Conservation (phyloP, 2,113 vertebrate genomes). For the Urocynchramus pylzowi region DNA sequence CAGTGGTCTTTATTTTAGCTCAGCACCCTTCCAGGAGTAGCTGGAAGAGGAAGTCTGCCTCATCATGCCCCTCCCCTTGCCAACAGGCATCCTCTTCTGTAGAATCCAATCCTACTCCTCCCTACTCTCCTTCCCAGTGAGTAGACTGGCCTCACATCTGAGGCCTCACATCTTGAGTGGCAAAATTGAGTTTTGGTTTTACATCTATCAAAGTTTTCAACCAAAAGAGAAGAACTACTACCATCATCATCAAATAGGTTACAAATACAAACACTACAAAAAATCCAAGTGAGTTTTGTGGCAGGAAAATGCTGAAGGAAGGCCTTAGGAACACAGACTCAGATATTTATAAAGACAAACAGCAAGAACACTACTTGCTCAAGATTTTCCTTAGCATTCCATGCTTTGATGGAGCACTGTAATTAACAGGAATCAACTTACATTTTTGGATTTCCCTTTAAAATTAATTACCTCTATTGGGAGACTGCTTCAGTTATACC, state of each 20-base stretch:
- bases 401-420: neutral
- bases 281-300: neutral
- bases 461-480: neutral
- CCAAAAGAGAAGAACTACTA: neutral
- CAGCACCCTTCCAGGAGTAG: neutral
- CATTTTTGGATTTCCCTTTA: neutral
- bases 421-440: neutral
- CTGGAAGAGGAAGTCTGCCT: neutral
- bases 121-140: neutral
- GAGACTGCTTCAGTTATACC: neutral
- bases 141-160: neutral
- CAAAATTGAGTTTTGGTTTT: neutral
- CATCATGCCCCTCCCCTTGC: neutral
- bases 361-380: neutral
- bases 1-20: neutral
- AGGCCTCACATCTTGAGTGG: rapidly evolving
- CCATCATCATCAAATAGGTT: neutral
- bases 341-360: neutral
- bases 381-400: neutral
- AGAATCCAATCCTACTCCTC: neutral
- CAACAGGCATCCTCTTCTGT: rapidly evolving
- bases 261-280: neutral
- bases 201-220: neutral
- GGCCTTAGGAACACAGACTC: neutral
- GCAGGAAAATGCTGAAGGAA: neutral